Evolutionary conservation across 2,113 vertebrate genomes (phyloP), one percentile per base, ranked within the genome.

Genomic region (Etia nguti): DNA sequence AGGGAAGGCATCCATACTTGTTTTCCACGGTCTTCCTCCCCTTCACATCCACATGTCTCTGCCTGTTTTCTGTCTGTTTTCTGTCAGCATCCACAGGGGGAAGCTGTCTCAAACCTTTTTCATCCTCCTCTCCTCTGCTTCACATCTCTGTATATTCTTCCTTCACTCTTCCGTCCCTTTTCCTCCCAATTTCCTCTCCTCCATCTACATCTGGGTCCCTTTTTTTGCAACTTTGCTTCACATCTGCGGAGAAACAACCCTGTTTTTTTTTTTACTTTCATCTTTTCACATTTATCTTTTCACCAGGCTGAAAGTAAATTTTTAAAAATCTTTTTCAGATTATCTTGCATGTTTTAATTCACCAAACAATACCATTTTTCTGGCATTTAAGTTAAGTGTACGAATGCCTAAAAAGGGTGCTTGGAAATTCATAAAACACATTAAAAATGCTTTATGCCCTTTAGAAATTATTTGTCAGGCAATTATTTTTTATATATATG

Each of bases 61-160:
- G 56, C 70, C 80, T 89, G 88, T 81, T 86, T 83, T 59, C 88
- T 82, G 52, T 31, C 82, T 87, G 88, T 79, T 86, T 81, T 79
- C 88, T 83, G 88, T 90, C 86, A 86, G 81, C 83, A 86, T 86
- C 86, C 83, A 80, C 90, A 22, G 81, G 59, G 84, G 60, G 84
- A 81, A 54, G 46, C 65, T 11, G 38, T 54, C 60, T 20, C 12
- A 16, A 57, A 43, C 83, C 4, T 65, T 50, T 75, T 82, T 80
- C 85, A 50, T 87, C 80, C 62, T 22, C 48, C 62, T 83, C 59
- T 54, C 29, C 50, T 8, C 56, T 77, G 57, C 83, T 73, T 82
- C 84, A 43, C 68, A 36, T 52, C 68, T 81, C 84, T 8, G 16
- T 12, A 22, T 68, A 52, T 56, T 57, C 46, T 56, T 57, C 24